Conservation (phyloP, 2,797 vertebrate genomes). For the Coregonus suidteri region DNA sequence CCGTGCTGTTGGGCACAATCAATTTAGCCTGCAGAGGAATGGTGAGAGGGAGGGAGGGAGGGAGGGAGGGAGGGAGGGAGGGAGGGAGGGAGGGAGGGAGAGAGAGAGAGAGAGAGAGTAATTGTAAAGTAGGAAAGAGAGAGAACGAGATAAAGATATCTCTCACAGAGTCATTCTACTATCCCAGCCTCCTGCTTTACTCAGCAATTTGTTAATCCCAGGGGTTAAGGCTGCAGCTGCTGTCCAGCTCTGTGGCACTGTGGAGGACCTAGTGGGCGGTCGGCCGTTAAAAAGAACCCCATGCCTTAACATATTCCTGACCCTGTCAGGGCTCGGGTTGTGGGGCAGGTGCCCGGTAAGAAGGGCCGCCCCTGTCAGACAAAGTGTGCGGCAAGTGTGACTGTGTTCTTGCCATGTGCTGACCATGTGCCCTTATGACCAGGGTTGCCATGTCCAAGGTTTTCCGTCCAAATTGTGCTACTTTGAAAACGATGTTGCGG, state of each 20-base stretch:
- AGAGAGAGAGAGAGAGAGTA: too few relatives aligned
- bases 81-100: background rate
- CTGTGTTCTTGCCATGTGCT: constrained; percentile 16
- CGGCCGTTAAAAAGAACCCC: constrained; percentile 75
- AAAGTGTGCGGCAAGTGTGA: constrained; percentile 25
- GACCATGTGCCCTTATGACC: constrained; percentile 9
- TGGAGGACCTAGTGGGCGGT: constrained; percentile 65
- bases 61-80: background rate
- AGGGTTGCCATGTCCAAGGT: too few relatives aligned
- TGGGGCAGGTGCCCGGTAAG: constrained; percentile 48
- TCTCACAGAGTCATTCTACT: constrained; percentile 61
- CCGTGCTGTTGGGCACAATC: constrained; percentile 95
- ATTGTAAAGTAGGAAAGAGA: background rate
- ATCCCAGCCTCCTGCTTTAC: constrained; percentile 69
- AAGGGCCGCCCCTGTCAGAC: constrained; percentile 38
- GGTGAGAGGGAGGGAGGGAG: background rate
- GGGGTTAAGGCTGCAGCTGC: constrained; percentile 82
- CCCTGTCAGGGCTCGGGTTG: constrained; percentile 64
- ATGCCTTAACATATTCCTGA: constrained; percentile 75
- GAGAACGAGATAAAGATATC: constrained; percentile 27
- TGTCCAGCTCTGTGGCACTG: constrained; percentile 68
- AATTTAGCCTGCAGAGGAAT: constrained; percentile 84
- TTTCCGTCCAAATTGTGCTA: too few relatives aligned
- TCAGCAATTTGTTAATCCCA: constrained; percentile 80
- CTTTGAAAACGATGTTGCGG: too few relatives aligned